phyloP scores from a whole-genome alignment of 1,140 invertebrate species.

The Megathymus violae region DNA sequence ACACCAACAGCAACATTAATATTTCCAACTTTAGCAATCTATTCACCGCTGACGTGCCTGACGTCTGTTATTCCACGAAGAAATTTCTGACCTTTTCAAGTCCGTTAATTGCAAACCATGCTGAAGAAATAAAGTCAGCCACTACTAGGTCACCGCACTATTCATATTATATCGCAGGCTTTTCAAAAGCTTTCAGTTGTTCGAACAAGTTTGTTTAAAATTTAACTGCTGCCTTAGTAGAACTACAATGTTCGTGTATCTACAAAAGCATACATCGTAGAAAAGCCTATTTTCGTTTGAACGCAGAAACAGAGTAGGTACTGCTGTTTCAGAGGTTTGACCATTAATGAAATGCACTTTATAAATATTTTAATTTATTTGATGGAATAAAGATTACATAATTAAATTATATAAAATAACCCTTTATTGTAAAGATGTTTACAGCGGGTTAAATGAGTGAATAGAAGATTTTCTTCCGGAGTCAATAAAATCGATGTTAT shows the following conservation, averaged over 20 bases:
- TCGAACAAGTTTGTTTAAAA: constrained; percentile 37
- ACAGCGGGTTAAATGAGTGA: too few relatives aligned
- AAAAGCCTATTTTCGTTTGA: too few relatives aligned
- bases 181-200: constrained; percentile 33
- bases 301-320: too few relatives aligned
- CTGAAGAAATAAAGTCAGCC: constrained; percentile 31
- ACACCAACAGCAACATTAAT: constrained; percentile 21
- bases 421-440: too few relatives aligned
- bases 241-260: constrained; percentile 26
- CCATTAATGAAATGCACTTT: too few relatives aligned
- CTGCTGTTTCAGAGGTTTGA: too few relatives aligned
- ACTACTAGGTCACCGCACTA: constrained; percentile 35
- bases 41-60: constrained; percentile 18
- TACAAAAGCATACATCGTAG: constrained; percentile 21
- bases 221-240: constrained; percentile 28
- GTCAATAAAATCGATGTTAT: too few relatives aligned
- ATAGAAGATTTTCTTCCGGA: too few relatives aligned
- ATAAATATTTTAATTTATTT: too few relatives aligned
- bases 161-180: constrained; percentile 36
- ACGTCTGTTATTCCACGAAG: constrained; percentile 34
- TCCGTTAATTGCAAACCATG: constrained; percentile 34
- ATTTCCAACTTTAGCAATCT: constrained; percentile 27
- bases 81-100: constrained; percentile 34
- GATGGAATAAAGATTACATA: too few relatives aligned
- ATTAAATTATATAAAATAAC: too few relatives aligned